Conservation (phyloP, 1,140 invertebrate genomes). For the Drosophila navojoa region DNA sequence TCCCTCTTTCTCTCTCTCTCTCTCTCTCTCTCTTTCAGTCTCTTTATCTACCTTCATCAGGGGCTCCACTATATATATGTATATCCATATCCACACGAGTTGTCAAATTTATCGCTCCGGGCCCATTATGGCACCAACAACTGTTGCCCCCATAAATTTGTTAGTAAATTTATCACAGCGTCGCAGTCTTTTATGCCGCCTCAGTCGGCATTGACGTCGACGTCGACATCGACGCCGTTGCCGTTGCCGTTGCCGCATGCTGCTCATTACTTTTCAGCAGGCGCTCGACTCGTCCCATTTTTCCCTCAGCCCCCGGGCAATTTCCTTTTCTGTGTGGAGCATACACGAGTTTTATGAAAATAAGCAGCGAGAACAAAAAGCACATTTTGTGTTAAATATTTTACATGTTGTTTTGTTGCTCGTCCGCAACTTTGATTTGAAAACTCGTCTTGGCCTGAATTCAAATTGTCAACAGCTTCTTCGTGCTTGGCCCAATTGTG, state of each 20-base stretch:
- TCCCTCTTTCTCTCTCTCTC: too few species aligned
- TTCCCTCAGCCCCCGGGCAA: slow-evolving; percentile 1
- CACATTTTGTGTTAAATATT: slow-evolving; percentile 73
- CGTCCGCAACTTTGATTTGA: slow-evolving; percentile 38
- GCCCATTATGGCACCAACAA: slow-evolving; percentile 31
- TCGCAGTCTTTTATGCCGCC: slow-evolving; percentile 7
- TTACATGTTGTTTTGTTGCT: slow-evolving; percentile 68
- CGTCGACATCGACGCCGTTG: slow-evolving; percentile 12
- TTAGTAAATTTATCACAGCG: slow-evolving; percentile 43
- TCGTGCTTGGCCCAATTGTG: slow-evolving; percentile 61
- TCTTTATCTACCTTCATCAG: neutral
- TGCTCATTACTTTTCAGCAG: slow-evolving; percentile 42
- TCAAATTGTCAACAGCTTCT: slow-evolving; percentile 74
- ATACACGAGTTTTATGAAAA: slow-evolving; percentile 58
- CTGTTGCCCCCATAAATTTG: slow-evolving; percentile 46
- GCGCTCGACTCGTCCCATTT: slow-evolving; percentile 19
- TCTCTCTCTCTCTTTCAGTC: neutral
- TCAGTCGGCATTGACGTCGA: slow-evolving; percentile 2
- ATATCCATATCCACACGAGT: slow-evolving; percentile 18
- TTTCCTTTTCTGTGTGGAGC: neutral
- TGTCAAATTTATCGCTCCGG: slow-evolving; percentile 29
- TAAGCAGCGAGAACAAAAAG: slow-evolving; percentile 43
- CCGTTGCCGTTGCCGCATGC: too few species aligned
- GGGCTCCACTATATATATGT: neutral
- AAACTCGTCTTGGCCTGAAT: slow-evolving; percentile 37